phyloP scores from a whole-genome alignment of 1,140 invertebrate genomes.

The Zaprionus inermis region DNA sequence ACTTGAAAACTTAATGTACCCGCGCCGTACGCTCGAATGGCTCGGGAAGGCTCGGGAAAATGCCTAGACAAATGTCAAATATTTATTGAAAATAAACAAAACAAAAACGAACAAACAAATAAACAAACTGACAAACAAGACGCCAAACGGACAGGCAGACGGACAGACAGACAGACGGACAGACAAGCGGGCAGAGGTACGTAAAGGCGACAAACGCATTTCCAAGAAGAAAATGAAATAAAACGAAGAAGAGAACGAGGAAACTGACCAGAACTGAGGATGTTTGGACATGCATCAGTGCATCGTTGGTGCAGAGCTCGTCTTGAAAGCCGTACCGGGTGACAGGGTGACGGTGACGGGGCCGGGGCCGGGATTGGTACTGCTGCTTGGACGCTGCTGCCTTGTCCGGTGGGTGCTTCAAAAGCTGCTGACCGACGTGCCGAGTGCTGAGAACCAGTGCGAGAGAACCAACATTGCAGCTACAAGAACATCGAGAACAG shows the following conservation, averaged over 20 bases:
- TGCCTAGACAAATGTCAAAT: slow-evolving; percentile 82
- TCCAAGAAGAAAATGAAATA: slow-evolving; percentile 76
- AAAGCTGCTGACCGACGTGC: slow-evolving; percentile 61
- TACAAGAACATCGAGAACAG: neutral
- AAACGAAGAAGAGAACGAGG: slow-evolving; percentile 57
- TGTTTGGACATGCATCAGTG: slow-evolving; percentile 78
- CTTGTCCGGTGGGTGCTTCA: slow-evolving; percentile 68
- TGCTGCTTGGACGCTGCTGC: slow-evolving; percentile 34
- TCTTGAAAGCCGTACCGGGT: slow-evolving; percentile 61
- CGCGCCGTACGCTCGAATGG: slow-evolving; percentile 65
- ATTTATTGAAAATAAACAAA: slow-evolving; percentile 79
- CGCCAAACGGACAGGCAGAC: slow-evolving; percentile 25
- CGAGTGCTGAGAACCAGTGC: slow-evolving; percentile 19
- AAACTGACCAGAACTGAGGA: slow-evolving; percentile 82
- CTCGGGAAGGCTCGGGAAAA: slow-evolving; percentile 59
- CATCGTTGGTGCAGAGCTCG: slow-evolving; percentile 40
- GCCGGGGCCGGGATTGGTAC: too few relatives aligned
- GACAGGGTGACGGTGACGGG: slow-evolving; percentile 34
- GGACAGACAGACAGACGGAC: slow-evolving; percentile 6
- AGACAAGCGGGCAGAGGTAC: slow-evolving; percentile 8
- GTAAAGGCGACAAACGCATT: slow-evolving; percentile 66
- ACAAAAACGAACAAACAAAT: slow-evolving; percentile 58
- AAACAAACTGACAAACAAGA: slow-evolving; percentile 80
- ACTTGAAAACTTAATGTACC: slow-evolving; percentile 81
- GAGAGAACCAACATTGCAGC: slow-evolving; percentile 39